Evolutionary conservation across 2,113 vertebrate species (phyloP), one percentile per base, ranked within the genome.

Genomic region (Ceyx cyanopectus): DNA sequence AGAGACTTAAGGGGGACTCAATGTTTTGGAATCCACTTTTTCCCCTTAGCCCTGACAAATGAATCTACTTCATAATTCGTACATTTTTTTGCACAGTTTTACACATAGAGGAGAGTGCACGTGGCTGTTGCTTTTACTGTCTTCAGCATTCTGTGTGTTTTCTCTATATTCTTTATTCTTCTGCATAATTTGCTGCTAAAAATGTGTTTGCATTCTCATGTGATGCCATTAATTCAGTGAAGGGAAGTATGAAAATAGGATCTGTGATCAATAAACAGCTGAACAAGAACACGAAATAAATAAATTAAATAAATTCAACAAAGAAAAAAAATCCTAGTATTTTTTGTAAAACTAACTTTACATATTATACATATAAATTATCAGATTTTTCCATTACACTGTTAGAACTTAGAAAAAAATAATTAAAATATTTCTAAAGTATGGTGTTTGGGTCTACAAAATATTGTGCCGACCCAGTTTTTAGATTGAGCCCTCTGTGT

Each of bases 331-430:
- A 92, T 87, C 93, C 95, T 96, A 97, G 87, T 87, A 95, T 68
- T 87, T 96, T 97, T 80, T 94, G 93, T 87, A 97, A 94, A 97
- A 97, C 88, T 97, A 97, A 96, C 92, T 98, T 97, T 97, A 97
- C 97, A 98, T 97, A 98, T 97, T 95, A 97, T 97, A 97, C 95
- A 97, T 96, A 97, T 98, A 97, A 98, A 97, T 98, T 98, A 98
- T 94, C 96, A 97, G 74, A 95, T 96, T 97, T 95, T 96, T 57
- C 11, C 69, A 94, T 96, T 95, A 96, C 91, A 94, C 80, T 73
- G 92, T 96, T 97, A 93, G 72, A 81, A 91, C 85, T 89, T 86
- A 93, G 86, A 95, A 96, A 97, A 97, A 97, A 94, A 96, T 75
- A 95, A 97, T 96, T 95, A 97, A 97, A 96, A 89, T 68, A 73